Percentiles rank a stretch among this genome's conserved stretches.
Conservation (phyloP, 2,113 vertebrate species). For the Oxygymnocypris stewartii region DNA sequence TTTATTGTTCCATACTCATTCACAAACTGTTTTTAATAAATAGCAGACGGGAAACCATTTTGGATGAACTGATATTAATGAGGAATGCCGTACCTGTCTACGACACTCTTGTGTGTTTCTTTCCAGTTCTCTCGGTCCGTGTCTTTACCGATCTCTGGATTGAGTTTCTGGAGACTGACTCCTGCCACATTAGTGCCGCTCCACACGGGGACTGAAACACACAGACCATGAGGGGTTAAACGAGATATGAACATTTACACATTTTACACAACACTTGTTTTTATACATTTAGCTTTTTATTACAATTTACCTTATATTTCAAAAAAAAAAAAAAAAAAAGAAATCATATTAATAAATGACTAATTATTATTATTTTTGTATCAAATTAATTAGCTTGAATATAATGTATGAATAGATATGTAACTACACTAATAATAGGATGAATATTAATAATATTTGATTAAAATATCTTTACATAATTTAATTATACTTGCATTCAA, state of each 20-base stretch:
- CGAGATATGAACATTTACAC: not conserved
- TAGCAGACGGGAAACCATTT: not conserved
- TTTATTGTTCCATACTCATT: not conserved
- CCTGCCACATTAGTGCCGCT: conserved; percentile 62
- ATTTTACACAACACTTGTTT: not conserved
- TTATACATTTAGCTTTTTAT: too few relatives aligned
- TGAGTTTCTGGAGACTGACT: conserved; percentile 57
- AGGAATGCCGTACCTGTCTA: conserved; percentile 54
- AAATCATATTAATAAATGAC: too few relatives aligned
- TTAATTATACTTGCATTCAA: not conserved
- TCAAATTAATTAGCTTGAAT: too few relatives aligned
- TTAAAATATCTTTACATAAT: not conserved
- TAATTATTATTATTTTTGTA: too few relatives aligned
- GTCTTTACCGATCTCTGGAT: conserved; percentile 48
- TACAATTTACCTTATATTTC: too few relatives aligned
- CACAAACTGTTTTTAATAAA: not conserved
- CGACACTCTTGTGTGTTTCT: conserved; percentile 59
- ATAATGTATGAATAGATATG: too few relatives aligned
- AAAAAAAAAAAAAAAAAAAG: too few relatives aligned
- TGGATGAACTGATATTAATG: not conserved
- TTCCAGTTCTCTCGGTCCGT: conserved; percentile 57
- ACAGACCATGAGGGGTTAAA: not conserved
- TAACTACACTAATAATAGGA: too few relatives aligned
- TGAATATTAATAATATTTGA: too few relatives aligned
- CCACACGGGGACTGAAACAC: conserved; percentile 59